Conservation (phyloP, 2,888 invertebrate genomes). For the Troglohyphantes excavatus region DNA sequence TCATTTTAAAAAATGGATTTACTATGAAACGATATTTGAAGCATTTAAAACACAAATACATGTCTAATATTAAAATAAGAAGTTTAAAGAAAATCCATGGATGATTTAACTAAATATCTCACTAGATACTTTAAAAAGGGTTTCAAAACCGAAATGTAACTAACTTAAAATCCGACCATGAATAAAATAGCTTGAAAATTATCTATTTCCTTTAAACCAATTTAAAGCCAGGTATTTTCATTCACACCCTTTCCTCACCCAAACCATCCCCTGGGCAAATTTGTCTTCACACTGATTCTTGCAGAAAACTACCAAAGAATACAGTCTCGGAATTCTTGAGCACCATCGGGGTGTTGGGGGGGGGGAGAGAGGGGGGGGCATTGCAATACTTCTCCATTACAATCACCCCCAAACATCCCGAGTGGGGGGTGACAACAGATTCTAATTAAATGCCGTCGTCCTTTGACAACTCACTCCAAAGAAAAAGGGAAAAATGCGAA, state of each 20-base stretch:
- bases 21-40: too few species aligned
- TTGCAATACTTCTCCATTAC: slow-evolving; percentile 13
- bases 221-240: slow-evolving; percentile 25
- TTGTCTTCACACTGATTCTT: slow-evolving; percentile 31
- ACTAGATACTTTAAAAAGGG: too few species aligned
- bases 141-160: too few species aligned
- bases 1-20: too few species aligned
- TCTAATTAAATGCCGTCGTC: slow-evolving; percentile 53
- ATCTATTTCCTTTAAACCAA: not conserved
- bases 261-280: not conserved
- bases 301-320: slow-evolving; percentile 21
- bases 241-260: not conserved
- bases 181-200: too few species aligned
- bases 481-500: not conserved
- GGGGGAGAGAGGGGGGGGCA: not conserved
- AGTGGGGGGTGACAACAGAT: slow-evolving; percentile 22
- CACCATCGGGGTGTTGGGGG: not conserved
- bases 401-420: not conserved
- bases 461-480: slow-evolving; percentile 27
- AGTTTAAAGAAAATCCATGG: too few species aligned
- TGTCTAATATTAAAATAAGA: too few species aligned
- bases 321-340: slow-evolving; percentile 24
- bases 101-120: too few species aligned
- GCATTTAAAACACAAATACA: too few species aligned
- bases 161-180: too few species aligned